phyloP scores from a whole-genome alignment of 2,888 invertebrate genomes.

The Ommatoiulus sabulosus region DNA sequence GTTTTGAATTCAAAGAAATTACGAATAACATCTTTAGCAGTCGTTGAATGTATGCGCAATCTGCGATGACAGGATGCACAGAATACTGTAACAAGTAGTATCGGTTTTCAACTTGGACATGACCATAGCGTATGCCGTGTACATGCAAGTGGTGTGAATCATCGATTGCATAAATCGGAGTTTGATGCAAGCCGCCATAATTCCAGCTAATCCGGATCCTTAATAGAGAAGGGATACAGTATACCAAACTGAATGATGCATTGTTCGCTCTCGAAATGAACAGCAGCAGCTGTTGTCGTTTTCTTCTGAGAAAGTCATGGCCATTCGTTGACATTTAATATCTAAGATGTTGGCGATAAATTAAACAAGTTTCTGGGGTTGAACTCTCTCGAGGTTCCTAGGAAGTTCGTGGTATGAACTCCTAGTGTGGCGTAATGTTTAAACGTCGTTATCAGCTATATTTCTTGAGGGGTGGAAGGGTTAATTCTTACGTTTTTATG shows the following conservation, averaged over 20 bases:
- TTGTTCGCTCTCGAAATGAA: not conserved
- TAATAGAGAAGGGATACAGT: not conserved
- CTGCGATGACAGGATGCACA: too few species aligned
- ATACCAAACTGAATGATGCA: not conserved
- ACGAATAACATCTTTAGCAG: too few species aligned
- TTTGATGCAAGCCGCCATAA: too few species aligned
- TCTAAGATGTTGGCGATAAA: not conserved
- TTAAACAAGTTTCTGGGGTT: not conserved
- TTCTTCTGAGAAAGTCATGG: not conserved
- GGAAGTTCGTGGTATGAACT: not conserved
- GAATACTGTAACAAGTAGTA: too few species aligned
- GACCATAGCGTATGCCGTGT: too few species aligned
- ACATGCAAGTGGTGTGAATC: too few species aligned
- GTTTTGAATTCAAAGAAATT: too few species aligned
- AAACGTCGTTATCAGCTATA: not conserved
- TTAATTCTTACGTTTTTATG: not conserved
- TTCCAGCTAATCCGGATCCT: too few species aligned
- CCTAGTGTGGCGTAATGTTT: not conserved
- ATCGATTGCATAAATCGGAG: too few species aligned
- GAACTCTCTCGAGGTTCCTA: not conserved
- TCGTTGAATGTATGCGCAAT: too few species aligned
- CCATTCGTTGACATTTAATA: not conserved
- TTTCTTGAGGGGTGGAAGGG: not conserved
- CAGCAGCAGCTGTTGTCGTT: not conserved
- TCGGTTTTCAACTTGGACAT: too few species aligned